Percentiles rank a stretch among this genome's conserved stretches.
These are phyloP conservation scores for Scalopus aquaticus DNA, from an alignment of 2,113 vertebrate genomes.

Conservation along the genomic window DNA sequence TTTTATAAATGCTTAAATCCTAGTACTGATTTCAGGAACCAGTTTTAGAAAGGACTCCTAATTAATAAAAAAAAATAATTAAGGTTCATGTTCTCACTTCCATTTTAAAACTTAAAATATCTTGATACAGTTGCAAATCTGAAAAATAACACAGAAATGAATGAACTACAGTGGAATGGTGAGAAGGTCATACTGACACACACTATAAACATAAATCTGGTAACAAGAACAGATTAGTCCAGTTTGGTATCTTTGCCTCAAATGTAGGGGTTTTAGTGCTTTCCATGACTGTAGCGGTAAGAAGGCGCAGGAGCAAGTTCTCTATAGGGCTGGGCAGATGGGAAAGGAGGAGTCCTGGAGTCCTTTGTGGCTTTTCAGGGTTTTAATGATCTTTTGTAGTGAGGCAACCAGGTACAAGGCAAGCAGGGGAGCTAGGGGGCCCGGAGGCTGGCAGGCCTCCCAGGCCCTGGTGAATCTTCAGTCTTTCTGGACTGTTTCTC, in stretches of 20 bases:
- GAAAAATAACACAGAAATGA: not conserved
- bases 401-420: too few relatives aligned
- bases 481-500: too few relatives aligned
- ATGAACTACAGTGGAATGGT: not conserved
- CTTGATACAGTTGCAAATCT: not conserved
- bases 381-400: too few relatives aligned
- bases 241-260: not conserved
- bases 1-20: not conserved
- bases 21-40: not conserved
- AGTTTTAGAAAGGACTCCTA: not conserved
- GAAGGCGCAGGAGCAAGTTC: too few relatives aligned
- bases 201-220: not conserved
- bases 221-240: accelerated
- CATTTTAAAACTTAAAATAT: not conserved
- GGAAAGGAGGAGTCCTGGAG: too few relatives aligned
- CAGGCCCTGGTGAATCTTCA: too few relatives aligned
- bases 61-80: not conserved
- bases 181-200: not conserved
- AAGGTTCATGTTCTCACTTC: not conserved
- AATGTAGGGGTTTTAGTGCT: not conserved
- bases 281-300: too few relatives aligned
- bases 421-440: too few relatives aligned
- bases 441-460: too few relatives aligned
- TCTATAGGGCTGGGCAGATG: too few relatives aligned
- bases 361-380: too few relatives aligned